A percentile compares a stretch with the other conserved stretches of the same genome.
phyloP scores from a whole-genome alignment of 2,888 invertebrate species.

The Oxytorus armatus region DNA sequence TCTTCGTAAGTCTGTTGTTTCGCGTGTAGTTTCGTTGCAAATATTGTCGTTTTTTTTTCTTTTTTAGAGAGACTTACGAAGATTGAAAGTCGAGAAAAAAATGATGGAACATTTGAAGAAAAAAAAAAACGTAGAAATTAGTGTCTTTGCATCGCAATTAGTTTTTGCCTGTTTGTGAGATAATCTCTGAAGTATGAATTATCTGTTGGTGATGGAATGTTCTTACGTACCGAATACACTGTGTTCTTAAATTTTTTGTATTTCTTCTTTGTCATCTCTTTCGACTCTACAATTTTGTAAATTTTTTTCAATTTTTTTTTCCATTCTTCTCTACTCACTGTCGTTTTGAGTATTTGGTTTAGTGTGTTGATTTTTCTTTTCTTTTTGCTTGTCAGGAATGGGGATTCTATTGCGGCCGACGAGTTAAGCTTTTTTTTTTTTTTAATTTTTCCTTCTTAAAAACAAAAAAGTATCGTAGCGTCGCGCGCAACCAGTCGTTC shows the following conservation, averaged over 20 bases:
- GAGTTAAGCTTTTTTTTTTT: conserved; percentile 44
- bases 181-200: conserved; percentile 40
- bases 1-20: conserved; percentile 32
- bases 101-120: background rate
- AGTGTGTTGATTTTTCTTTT: conserved; percentile 1
- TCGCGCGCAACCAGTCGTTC: conserved; percentile 33
- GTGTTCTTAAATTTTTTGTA: too few species aligned
- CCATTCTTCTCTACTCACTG: conserved; percentile 5
- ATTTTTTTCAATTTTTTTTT: conserved; percentile 66
- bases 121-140: conserved; percentile 34
- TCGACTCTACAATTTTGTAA: too few species aligned
- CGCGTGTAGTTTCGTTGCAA: conserved; percentile 34
- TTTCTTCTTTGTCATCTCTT: conserved; percentile 25
- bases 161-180: conserved; percentile 72
- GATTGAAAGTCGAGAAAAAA: conserved; percentile 27
- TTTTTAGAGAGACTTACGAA: conserved; percentile 16
- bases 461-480: conserved; percentile 46
- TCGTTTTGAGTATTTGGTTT: conserved; percentile 44
- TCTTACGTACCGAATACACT: conserved; percentile 68
- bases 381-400: conserved; percentile 70
- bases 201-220: conserved; percentile 80
- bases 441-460: too few species aligned
- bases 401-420: conserved; percentile 68
- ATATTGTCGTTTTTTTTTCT: conserved; percentile 11
- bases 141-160: conserved; percentile 71